These are phyloP conservation scores for Astropecten irregularis DNA, from an alignment of 53 echinoderm and acorn worm genomes.

Conservation along the genomic window DNA sequence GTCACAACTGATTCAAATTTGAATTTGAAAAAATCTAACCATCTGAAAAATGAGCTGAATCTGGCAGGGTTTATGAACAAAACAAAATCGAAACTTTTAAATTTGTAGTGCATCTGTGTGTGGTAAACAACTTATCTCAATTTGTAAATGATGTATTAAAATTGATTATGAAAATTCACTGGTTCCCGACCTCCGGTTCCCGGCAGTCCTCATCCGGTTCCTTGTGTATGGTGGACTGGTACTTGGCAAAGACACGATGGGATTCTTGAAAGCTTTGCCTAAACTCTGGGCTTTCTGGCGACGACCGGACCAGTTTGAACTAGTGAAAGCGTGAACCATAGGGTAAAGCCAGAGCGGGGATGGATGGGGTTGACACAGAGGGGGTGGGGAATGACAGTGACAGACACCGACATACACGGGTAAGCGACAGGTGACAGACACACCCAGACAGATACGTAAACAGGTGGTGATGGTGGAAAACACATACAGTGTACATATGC, in stretches of 20 bases:
- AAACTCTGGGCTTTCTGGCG: constrained; percentile 70
- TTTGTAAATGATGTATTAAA: too few relatives aligned
- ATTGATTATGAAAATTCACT: too few relatives aligned
- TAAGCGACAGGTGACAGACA: neutral
- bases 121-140: too few relatives aligned
- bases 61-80: too few relatives aligned
- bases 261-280: constrained; percentile 64
- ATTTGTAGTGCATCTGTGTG: too few relatives aligned
- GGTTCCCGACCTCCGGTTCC: constrained; percentile 67
- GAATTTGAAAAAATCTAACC: too few relatives aligned
- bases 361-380: neutral
- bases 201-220: constrained; percentile 79
- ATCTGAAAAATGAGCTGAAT: too few relatives aligned
- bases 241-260: constrained; percentile 78
- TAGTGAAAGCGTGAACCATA: neutral
- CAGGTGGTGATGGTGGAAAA: neutral
- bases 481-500: too few relatives aligned
- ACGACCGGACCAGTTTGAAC: constrained; percentile 80
- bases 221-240: constrained; percentile 87
- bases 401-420: constrained; percentile 9
- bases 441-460: constrained; percentile 4
- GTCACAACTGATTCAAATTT: too few relatives aligned
- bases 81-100: too few relatives aligned
- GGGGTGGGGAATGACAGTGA: neutral
- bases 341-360: neutral